Evolutionary conservation across 2,888 invertebrate species (phyloP), one percentile per base, ranked within the genome.

Genomic region (Drosophila nigricruria): DNA sequence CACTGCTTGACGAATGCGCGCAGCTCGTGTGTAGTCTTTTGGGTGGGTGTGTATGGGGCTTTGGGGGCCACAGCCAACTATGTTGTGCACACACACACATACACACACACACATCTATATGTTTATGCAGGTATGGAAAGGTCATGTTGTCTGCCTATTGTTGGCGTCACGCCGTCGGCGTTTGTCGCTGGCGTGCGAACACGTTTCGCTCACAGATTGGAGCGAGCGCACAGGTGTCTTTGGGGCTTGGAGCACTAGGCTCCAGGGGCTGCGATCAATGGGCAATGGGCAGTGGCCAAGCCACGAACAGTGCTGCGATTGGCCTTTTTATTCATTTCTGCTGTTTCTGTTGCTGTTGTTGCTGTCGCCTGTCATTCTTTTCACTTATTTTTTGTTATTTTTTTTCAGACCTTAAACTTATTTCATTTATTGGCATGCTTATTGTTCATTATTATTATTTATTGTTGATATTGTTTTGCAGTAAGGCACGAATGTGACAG

Each of bases 141-240:
- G 85, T 88, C 85, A 86, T 73, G 70, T 73, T 82, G 70, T 77
- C 73, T 73, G 78, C 74, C 86, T 77, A 79, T 84, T 80, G 79
- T 77, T 85, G 88, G 79, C 73, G 77, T 79, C 82, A 79, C 70
- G 79, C 72, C 72, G 76, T 66, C 65, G 52, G 58, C 45, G 49
- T 53, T 38, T 54, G 62, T 61, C 53, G 79, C 57, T 70, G 82
- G 75, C 82, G 86, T 89, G 84, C 89, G 84, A 88, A 88, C 84
- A 85, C 90, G 84, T 85, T 85, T 87, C 72, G 69, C 72, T 58
- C 50, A 53, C 60, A 63, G 81, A 79, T 79, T 86, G 81, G 40
- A 67, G 61, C 60, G 40, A 67, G 61, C 60, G 66, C 83, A 88
- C 90, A 90, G 90, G 90, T 88, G 90, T 82, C 72, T 90, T 42